These are phyloP conservation scores for Euplagia quadripunctaria DNA, from an alignment of 2,888 invertebrate species.

Conservation along the genomic window DNA sequence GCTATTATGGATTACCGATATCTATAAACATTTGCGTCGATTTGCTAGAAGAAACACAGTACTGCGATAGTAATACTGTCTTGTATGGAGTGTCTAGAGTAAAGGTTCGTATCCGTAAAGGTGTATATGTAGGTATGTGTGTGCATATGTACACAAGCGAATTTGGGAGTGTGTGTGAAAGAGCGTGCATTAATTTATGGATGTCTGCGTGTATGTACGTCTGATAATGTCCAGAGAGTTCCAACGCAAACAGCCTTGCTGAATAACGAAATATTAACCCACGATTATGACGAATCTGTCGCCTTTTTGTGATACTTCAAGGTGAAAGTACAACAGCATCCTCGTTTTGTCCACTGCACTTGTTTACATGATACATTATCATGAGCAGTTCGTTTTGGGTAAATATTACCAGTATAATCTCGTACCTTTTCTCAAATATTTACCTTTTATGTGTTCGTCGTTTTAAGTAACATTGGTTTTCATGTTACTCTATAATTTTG, in stretches of 20 bases:
- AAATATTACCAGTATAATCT: conserved; percentile 2
- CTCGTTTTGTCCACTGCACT: not conserved
- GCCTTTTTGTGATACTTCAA: not conserved
- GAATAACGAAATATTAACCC: not conserved
- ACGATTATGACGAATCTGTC: not conserved
- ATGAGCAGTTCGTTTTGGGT: not conserved
- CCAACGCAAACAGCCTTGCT: not conserved
- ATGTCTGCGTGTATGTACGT: no score
- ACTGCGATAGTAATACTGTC: no score
- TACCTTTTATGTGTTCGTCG: not conserved
- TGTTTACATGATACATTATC: conserved; percentile 17
- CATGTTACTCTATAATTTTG: no score
- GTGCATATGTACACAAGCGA: no score
- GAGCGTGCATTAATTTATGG: no score
- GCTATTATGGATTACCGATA: no score
- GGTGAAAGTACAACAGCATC: conserved; percentile 16
- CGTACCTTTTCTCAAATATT: conserved; percentile 7
- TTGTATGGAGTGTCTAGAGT: no score
- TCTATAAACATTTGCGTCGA: no score
- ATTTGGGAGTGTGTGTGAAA: no score
- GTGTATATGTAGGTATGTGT: no score
- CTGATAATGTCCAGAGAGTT: not conserved
- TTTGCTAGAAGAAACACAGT: no score
- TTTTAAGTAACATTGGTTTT: not conserved
- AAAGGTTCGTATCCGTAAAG: no score